Percentiles rank a stretch among this genome's conserved stretches.
These are phyloP conservation scores for Lagocephalus sceleratus DNA, from an alignment of 2,797 vertebrate genomes.

Conservation along the genomic window DNA sequence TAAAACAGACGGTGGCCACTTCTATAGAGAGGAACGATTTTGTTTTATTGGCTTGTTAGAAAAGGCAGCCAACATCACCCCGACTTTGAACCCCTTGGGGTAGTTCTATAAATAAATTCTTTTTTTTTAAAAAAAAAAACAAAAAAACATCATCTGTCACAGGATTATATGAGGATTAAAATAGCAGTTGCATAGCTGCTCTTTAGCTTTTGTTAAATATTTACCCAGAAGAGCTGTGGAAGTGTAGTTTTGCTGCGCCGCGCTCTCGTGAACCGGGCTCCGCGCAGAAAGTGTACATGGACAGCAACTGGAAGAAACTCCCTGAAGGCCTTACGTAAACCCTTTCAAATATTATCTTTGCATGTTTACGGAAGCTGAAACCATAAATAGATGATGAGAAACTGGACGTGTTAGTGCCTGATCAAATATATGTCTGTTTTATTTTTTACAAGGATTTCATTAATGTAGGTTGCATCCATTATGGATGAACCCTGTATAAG, in stretches of 20 bases:
- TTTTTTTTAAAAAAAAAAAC: too few relatives aligned
- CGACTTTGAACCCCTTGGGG: slow-evolving; percentile 29
- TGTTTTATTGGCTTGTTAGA: slow-evolving; percentile 10
- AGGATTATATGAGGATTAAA: slow-evolving; percentile 61
- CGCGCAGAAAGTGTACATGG: slow-evolving; percentile 20
- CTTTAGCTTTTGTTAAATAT: slow-evolving; percentile 66
- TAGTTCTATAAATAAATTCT: slow-evolving; percentile 63
- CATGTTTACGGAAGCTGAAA: neutral
- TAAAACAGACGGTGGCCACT: slow-evolving; percentile 21
- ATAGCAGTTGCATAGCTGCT: slow-evolving; percentile 58
- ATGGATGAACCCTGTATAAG: too few relatives aligned
- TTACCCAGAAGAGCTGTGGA: slow-evolving; percentile 52
- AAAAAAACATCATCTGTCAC: slow-evolving; percentile 53
- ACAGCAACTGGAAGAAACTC: slow-evolving; percentile 17
- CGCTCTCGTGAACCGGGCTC: slow-evolving; percentile 30
- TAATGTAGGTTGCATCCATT: too few relatives aligned
- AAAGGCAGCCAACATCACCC: slow-evolving; percentile 10
- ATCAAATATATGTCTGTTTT: too few relatives aligned
- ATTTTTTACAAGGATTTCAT: too few relatives aligned
- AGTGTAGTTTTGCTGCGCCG: slow-evolving; percentile 29
- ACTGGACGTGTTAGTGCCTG: too few relatives aligned
- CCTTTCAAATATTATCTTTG: neutral
- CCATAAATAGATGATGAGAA: neutral
- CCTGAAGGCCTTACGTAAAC: neutral
- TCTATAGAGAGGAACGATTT: slow-evolving; percentile 5